Evolutionary conservation across 2,888 invertebrate species (phyloP).

Genomic region (Melieria crassipennis): DNA sequence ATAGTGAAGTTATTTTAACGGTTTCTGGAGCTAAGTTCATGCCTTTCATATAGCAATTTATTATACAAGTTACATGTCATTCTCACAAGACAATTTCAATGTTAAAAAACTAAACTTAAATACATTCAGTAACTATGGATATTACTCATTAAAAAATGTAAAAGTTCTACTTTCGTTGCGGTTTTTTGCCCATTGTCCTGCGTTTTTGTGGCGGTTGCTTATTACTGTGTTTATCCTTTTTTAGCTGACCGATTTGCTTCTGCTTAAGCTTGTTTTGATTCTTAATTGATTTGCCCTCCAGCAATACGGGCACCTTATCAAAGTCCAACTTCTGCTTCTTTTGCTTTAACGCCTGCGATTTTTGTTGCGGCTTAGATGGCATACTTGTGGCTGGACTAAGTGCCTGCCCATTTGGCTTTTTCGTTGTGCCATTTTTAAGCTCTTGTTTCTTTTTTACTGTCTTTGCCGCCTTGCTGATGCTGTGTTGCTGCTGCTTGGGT

Average conservation of each 20-base stretch:
- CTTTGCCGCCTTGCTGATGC: not conserved
- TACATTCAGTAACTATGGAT: too few relatives aligned
- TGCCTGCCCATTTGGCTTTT: not conserved
- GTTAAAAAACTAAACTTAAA: too few relatives aligned
- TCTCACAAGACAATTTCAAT: too few relatives aligned
- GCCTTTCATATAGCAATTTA: too few relatives aligned
- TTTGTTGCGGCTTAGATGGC: too few relatives aligned
- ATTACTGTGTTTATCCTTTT: conserved; percentile 50
- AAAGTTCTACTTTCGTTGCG: not conserved
- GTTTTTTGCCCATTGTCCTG: conserved; percentile 34
- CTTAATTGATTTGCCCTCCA: conserved; percentile 59
- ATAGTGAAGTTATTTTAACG: too few relatives aligned
- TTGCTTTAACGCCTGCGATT: too few relatives aligned
- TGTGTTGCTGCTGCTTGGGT: not conserved
- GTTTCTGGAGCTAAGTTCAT: too few relatives aligned
- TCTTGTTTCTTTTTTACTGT: conserved; percentile 13
- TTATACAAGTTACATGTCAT: too few relatives aligned
- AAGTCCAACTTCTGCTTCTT: too few relatives aligned
- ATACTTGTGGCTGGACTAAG: not conserved
- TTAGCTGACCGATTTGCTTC: conserved; percentile 57
- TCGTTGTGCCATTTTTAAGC: not conserved
- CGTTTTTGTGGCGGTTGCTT: conserved; percentile 31
- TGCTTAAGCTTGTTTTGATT: conserved; percentile 52
- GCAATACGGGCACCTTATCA: too few relatives aligned
- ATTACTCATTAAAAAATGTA: too few relatives aligned